phyloP scores from a whole-genome alignment of 2,797 vertebrate genomes.

The Tragelaphus eurycerus region DNA sequence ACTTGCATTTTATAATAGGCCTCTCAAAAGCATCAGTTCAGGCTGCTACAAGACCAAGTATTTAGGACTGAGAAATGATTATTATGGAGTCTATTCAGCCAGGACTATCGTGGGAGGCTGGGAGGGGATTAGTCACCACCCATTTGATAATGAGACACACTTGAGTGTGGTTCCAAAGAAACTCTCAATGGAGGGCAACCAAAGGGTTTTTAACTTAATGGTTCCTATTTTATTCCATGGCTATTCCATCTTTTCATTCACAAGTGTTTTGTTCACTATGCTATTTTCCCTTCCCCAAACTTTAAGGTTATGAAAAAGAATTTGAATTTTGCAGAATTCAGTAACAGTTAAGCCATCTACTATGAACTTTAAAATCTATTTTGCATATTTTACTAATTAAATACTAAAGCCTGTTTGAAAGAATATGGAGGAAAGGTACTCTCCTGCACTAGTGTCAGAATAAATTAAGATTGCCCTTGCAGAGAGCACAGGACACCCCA shows the following conservation, averaged over 20 bases:
- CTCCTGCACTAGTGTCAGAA: neutral
- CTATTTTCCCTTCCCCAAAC: neutral
- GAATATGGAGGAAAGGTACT: neutral
- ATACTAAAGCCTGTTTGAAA: neutral
- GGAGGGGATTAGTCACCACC: neutral
- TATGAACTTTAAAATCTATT: neutral
- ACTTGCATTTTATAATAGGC: constrained; percentile 21
- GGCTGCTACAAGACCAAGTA: neutral
- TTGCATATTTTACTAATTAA: neutral
- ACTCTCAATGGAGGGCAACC: neutral
- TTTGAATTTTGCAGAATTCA: constrained; percentile 22
- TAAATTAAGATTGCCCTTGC: neutral
- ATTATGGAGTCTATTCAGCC: neutral
- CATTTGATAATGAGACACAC: neutral
- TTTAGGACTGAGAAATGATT: constrained; percentile 8
- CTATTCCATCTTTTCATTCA: neutral
- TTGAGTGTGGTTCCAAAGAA: neutral
- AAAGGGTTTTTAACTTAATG: neutral
- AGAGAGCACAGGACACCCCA: neutral
- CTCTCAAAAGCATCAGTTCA: neutral
- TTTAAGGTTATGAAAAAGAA: constrained; percentile 28
- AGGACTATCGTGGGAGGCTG: neutral
- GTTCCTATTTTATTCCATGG: neutral
- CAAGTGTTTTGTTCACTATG: neutral
- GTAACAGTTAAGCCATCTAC: neutral